Base-by-base conservation (phyloP, 1,140 invertebrate genomes). In the Dendroctonus ponderosae region DNA sequence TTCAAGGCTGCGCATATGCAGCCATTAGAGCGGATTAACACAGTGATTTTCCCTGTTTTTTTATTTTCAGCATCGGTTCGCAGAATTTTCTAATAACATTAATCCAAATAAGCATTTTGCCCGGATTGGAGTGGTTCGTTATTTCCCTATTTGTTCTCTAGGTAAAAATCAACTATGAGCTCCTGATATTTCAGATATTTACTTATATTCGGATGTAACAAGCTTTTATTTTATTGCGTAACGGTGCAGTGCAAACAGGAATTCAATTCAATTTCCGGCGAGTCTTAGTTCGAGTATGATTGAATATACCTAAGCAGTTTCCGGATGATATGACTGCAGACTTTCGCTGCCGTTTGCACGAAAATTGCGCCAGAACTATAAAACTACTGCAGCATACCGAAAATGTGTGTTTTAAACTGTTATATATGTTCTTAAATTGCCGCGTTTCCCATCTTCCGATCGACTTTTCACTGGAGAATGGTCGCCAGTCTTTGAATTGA, bases 401-500 rank as follows among this genome's bases (percentile, higher is more conserved):
- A 54, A 63, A 63, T 63, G 61, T 63, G 61, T 63, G 61, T 63
- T 63, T 54, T 63, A 63, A 63, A 63, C 41, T 51, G 61, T 63
- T 63, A 63, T 63, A 54, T 63, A 37, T 26, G 26, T 43, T 63
- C 41, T 38, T n/a, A 63, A 63, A 63, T 53, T 53, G 51, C 61
- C 44, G 26, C 37, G 8, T 53, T 54, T 54, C 50, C 37, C 48
- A 15, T 62, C 60, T 15, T 48, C 41, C 43, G 37, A 43, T 59
- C 12, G 9, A 40, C 5, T 59, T 48, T 59, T 37, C 38, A 59
- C 14, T 5, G 41, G 43, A 44, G 41, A 26, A 59, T n/a, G 8
- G 46, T 9, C 15, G 12, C 41, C 43, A 15, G 3, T 26, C 1
- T 26, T 3, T 26, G 26, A 26, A 26, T 26, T 26, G 26, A 26